Evolutionary conservation across 1,140 invertebrate genomes (phyloP).

Genomic region (Leptinotarsa defecta): DNA sequence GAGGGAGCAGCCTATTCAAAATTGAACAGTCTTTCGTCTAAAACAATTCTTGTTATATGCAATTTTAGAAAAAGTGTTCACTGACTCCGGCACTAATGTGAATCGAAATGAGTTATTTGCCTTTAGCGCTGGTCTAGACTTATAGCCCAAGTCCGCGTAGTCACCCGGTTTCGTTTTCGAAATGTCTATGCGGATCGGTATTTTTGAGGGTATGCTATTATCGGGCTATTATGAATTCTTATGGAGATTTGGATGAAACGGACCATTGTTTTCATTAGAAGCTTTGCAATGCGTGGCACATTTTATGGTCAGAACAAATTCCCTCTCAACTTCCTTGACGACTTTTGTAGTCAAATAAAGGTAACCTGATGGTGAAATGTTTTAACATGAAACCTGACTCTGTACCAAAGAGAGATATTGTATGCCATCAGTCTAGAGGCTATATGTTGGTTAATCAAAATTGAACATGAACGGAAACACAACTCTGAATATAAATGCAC

Average conservation of each 20-base stretch:
- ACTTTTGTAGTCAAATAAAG: too few relatives aligned
- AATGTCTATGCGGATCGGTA: not conserved
- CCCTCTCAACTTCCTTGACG: not conserved
- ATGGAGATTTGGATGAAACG: not conserved
- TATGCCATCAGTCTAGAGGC: too few relatives aligned
- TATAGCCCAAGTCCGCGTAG: constrained; percentile 11
- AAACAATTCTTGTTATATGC: too few relatives aligned
- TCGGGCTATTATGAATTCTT: constrained; percentile 2
- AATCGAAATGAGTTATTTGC: not conserved
- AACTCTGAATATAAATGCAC: too few relatives aligned
- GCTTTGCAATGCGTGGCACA: not conserved
- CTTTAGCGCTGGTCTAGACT: constrained; percentile 11
- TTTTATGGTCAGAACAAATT: not conserved
- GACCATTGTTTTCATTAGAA: not conserved
- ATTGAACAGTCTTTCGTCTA: too few relatives aligned
- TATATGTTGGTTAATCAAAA: too few relatives aligned
- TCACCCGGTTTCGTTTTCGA: not conserved
- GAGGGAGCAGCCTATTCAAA: too few relatives aligned
- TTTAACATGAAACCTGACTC: too few relatives aligned
- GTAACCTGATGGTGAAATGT: too few relatives aligned
- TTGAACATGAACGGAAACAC: too few relatives aligned
- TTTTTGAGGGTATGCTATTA: constrained; percentile 6
- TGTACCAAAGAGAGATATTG: too few relatives aligned
- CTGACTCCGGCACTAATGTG: constrained; percentile 1
- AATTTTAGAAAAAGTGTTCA: too few relatives aligned